phyloP scores from a whole-genome alignment of 1,140 invertebrate species.

The Drosophila pallidifrons region DNA sequence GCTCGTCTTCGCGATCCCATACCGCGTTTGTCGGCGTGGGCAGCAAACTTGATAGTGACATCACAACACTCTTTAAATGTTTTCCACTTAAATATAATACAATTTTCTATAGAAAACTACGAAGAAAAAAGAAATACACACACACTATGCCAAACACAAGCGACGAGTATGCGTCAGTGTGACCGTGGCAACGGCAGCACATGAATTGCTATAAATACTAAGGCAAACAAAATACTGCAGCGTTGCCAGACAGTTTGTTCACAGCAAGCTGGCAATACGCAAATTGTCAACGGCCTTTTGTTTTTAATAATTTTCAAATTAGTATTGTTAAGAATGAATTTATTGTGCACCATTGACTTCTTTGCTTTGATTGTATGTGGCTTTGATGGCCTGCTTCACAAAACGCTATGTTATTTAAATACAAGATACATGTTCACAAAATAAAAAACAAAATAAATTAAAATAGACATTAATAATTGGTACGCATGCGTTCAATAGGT shows the following conservation, averaged over 20 bases:
- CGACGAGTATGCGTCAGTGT: slow-evolving; percentile 1
- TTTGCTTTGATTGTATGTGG: too few relatives aligned
- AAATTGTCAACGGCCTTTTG: slow-evolving; percentile 1
- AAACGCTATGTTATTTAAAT: not conserved
- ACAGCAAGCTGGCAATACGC: not conserved
- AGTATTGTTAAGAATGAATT: too few relatives aligned
- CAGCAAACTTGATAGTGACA: slow-evolving; percentile 88
- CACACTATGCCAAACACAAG: slow-evolving; percentile 12
- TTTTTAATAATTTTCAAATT: not conserved
- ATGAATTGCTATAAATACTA: slow-evolving; percentile 11
- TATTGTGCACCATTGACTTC: too few relatives aligned
- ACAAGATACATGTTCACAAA: not conserved
- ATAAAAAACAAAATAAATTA: not conserved
- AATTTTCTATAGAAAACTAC: slow-evolving; percentile 20
- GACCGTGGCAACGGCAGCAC: slow-evolving; percentile 5
- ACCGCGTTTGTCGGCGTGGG: slow-evolving; percentile 93
- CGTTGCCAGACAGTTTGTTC: slow-evolving; percentile 5
- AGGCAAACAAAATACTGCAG: not conserved
- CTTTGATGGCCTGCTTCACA: too few relatives aligned
- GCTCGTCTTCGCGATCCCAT: slow-evolving; percentile 95
- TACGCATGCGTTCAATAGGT: slow-evolving; percentile 76
- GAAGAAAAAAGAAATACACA: slow-evolving; percentile 33
- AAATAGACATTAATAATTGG: slow-evolving; percentile 26
- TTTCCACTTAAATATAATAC: not conserved
- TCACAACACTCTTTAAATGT: slow-evolving; percentile 24